phyloP scores from a whole-genome alignment of 2,888 invertebrate genomes.

The Melieria crassipennis region DNA sequence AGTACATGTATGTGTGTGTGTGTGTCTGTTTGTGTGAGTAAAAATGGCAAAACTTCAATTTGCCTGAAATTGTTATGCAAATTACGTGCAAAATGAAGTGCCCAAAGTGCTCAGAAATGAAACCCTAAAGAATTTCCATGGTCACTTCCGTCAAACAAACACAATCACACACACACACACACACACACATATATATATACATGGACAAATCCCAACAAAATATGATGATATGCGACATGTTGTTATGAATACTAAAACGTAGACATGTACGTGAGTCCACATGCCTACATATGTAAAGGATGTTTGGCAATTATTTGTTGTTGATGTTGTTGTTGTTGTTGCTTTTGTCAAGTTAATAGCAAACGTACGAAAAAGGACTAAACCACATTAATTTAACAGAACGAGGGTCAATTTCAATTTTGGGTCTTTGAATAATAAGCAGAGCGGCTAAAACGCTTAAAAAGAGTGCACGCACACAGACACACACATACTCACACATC shows the following conservation, averaged over 20 bases:
- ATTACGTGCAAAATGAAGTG: slow-evolving; percentile 20
- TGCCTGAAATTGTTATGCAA: slow-evolving; percentile 31
- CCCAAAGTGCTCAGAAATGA: slow-evolving; percentile 1
- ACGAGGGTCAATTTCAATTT: slow-evolving; percentile 39
- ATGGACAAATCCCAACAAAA: slow-evolving; percentile 30
- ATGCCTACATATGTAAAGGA: background rate
- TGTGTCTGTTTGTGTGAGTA: slow-evolving; percentile 2
- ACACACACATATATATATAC: background rate
- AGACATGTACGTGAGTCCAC: slow-evolving; percentile 1
- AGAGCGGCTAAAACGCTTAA: too few species aligned
- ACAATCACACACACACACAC: background rate
- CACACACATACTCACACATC: slow-evolving; percentile 37
- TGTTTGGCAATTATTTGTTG: background rate
- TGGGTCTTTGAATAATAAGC: background rate
- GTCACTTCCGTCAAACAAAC: background rate
- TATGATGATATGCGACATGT: slow-evolving; percentile 53
- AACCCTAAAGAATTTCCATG: background rate
- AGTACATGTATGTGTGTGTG: background rate
- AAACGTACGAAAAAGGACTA: slow-evolving; percentile 30
- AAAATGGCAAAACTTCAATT: slow-evolving; percentile 25
- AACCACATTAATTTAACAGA: slow-evolving; percentile 34
- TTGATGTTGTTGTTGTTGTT: background rate
- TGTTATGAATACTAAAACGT: slow-evolving; percentile 59
- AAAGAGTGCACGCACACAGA: slow-evolving; percentile 27
- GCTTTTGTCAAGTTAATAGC: slow-evolving; percentile 14